phyloP scores from a whole-genome alignment of 2,888 invertebrate genomes.

The Leucophenga montana region DNA sequence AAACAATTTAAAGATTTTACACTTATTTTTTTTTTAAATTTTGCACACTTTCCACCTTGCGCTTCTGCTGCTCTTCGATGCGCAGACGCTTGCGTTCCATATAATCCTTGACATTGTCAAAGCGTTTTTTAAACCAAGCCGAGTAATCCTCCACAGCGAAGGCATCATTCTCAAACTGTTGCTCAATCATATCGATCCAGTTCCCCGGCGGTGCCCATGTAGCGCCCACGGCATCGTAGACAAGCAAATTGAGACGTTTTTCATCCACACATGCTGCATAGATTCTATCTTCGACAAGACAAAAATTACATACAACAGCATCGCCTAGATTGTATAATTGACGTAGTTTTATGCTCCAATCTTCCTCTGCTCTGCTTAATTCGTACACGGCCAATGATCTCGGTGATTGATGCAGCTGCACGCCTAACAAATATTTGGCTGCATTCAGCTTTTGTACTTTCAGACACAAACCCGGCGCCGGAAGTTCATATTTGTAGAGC shows the following conservation, averaged over 20 bases:
- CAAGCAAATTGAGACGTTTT: slow-evolving; percentile 55
- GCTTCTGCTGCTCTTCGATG: slow-evolving; percentile 74
- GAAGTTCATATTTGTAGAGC: slow-evolving; percentile 75
- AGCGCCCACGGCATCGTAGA: slow-evolving; percentile 37
- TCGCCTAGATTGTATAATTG: slow-evolving; percentile 53
- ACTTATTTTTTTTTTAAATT: too few relatives aligned
- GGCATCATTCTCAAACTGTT: slow-evolving; percentile 51
- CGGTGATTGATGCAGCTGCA: slow-evolving; percentile 73
- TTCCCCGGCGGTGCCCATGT: slow-evolving; percentile 40
- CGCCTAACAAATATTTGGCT: slow-evolving; percentile 71
- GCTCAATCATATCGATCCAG: slow-evolving; percentile 60
- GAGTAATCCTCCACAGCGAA: slow-evolving; percentile 73
- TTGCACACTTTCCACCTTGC: neutral
- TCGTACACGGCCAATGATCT: slow-evolving; percentile 72
- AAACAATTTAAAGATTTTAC: neutral
- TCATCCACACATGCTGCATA: slow-evolving; percentile 56
- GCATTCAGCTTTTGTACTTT: slow-evolving; percentile 25
- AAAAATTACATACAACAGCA: slow-evolving; percentile 59
- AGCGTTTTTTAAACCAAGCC: slow-evolving; percentile 83
- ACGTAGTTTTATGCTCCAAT: slow-evolving; percentile 50
- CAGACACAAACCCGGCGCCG: slow-evolving; percentile 73
- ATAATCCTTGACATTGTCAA: slow-evolving; percentile 87
- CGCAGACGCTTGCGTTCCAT: slow-evolving; percentile 83
- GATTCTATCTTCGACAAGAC: slow-evolving; percentile 53
- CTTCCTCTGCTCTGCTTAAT: slow-evolving; percentile 36